A percentile compares a stretch with the other conserved stretches of the same genome.
Evolutionary conservation across 2,113 vertebrate genomes (phyloP).

Genomic region (Calyptomena viridis): DNA sequence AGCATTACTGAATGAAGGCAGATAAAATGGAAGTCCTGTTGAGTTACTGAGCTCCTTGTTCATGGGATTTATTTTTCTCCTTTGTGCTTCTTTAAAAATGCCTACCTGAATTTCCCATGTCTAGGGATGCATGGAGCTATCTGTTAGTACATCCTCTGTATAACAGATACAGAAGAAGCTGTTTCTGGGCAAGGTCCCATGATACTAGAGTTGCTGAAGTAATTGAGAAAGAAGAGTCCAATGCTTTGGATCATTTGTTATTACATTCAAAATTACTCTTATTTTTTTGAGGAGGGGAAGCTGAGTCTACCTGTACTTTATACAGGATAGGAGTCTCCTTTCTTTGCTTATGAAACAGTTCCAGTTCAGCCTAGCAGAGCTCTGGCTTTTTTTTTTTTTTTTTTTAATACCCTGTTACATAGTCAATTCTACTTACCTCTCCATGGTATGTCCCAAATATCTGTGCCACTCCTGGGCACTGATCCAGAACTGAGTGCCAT

Average conservation of each 20-base stretch:
- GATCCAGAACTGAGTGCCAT: not conserved
- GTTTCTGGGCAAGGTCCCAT: not conserved
- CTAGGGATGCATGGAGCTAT: not conserved
- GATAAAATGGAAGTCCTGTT: not conserved
- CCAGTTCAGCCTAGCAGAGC: not conserved
- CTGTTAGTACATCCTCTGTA: not conserved
- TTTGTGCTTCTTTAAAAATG: not conserved
- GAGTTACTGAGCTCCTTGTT: not conserved
- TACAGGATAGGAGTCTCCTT: not conserved
- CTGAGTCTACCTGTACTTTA: not conserved
- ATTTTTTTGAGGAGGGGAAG: not conserved
- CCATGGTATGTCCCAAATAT: not conserved
- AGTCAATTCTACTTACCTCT: not conserved
- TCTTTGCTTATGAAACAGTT: not conserved
- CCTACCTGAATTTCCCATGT: not conserved
- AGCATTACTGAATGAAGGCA: not conserved
- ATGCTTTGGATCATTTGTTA: not conserved
- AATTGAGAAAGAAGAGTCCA: not conserved
- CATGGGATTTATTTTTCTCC: not conserved
- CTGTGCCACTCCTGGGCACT: not conserved
- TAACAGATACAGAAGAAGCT: not conserved
- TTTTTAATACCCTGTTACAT: not conserved
- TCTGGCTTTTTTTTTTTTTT: not conserved
- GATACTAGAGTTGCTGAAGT: not conserved
- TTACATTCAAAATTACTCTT: not conserved